phyloP scores from a whole-genome alignment of 2,888 invertebrate species.

The Agrotis segetum region DNA sequence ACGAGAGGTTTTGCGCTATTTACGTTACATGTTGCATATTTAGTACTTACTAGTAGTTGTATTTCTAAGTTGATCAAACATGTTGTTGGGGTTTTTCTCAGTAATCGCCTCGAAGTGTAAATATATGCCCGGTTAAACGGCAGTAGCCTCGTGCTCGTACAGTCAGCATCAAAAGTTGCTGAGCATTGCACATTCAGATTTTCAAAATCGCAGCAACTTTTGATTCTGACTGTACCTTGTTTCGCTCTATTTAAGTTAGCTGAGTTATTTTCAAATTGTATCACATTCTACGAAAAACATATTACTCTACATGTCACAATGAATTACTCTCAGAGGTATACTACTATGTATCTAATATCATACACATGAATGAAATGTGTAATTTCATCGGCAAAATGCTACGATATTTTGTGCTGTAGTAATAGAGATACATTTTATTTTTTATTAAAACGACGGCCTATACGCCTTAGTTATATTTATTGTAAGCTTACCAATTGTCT shows the following conservation, averaged over 20 bases:
- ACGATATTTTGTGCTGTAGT: slow-evolving; percentile 1
- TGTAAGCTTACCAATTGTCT: background rate
- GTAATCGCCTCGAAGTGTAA: no score
- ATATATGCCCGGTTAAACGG: no score
- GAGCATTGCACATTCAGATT: no score
- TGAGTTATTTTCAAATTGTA: background rate
- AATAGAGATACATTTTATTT: background rate
- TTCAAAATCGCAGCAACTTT: no score
- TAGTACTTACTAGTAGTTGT: no score
- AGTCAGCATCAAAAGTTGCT: no score
- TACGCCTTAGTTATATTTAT: background rate
- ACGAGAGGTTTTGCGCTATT: no score
- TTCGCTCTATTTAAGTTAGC: background rate
- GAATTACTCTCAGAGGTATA: slow-evolving; percentile 1
- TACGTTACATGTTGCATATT: no score
- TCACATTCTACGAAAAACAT: slow-evolving; percentile 8
- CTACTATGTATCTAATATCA: background rate
- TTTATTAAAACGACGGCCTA: background rate
- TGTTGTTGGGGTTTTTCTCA: no score
- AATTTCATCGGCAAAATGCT: slow-evolving; percentile 14
- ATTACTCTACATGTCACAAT: slow-evolving; percentile 3
- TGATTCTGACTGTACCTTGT: no score
- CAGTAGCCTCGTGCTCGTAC: no score
- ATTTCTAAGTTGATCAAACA: no score
- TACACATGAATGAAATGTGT: slow-evolving; percentile 28